Evolutionary conservation across 1,140 invertebrate genomes (phyloP).

Genomic region (Wasmannia auropunctata): DNA sequence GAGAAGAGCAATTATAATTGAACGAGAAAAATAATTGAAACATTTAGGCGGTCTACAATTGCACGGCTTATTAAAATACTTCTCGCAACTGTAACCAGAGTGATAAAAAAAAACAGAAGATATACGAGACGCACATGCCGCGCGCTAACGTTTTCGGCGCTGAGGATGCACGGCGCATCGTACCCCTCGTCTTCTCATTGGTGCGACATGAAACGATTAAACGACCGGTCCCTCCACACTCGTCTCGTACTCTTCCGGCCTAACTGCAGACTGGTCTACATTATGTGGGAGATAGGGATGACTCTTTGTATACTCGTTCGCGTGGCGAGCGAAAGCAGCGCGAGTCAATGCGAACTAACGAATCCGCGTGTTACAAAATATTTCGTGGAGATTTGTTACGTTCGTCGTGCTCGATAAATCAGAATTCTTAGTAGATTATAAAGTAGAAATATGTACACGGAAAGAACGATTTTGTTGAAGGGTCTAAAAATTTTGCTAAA

Average conservation of each 20-base stretch:
- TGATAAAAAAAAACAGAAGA: background rate
- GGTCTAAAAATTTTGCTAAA: no score
- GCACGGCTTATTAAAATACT: background rate
- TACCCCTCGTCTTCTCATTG: slow-evolving; percentile 13
- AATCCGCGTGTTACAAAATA: background rate
- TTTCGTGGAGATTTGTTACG: background rate
- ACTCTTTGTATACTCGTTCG: background rate
- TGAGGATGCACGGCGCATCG: background rate
- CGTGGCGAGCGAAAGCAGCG: background rate
- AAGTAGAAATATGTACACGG: no score
- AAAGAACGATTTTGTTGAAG: no score
- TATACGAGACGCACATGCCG: background rate
- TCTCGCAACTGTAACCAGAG: background rate
- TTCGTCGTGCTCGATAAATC: background rate
- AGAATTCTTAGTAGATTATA: background rate
- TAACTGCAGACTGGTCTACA: slow-evolving; percentile 11
- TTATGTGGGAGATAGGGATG: slow-evolving; percentile 32
- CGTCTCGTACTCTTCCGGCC: slow-evolving; percentile 54
- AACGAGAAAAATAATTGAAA: no score
- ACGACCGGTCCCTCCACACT: slow-evolving; percentile 22
- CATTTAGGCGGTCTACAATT: background rate
- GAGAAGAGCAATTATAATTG: background rate
- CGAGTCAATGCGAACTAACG: background rate
- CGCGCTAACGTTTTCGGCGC: background rate
- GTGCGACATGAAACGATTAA: slow-evolving; percentile 50